These are phyloP conservation scores for Listrodromus nycthemerus DNA, from an alignment of 2,888 invertebrate genomes.

Conservation along the genomic window DNA sequence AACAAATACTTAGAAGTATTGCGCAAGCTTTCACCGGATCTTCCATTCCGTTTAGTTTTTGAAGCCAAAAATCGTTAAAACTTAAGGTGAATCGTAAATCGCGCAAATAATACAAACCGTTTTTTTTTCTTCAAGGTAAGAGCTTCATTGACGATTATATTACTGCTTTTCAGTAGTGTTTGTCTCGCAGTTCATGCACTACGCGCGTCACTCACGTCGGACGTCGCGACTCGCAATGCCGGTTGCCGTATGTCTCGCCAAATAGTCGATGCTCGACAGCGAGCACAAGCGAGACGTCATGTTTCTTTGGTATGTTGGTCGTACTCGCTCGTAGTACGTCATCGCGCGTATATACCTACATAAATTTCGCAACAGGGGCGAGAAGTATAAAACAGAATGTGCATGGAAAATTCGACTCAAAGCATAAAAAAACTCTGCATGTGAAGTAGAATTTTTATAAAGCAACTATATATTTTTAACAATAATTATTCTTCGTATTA, in stretches of 20 bases:
- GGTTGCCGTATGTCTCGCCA: constrained; percentile 36
- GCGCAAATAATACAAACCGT: background rate
- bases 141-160: constrained; percentile 44
- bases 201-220: constrained; percentile 37
- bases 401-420: background rate
- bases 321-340: constrained; percentile 15
- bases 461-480: no score
- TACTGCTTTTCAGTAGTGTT: constrained; percentile 15
- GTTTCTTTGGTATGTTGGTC: constrained; percentile 9
- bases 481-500: no score
- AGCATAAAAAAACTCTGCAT: background rate
- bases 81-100: constrained; percentile 6
- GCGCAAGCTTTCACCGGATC: background rate
- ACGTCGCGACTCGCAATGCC: constrained; percentile 26
- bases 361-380: constrained; percentile 11
- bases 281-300: constrained; percentile 16
- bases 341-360: constrained; percentile 8
- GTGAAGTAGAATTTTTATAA: background rate
- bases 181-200: constrained; percentile 6
- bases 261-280: constrained; percentile 32
- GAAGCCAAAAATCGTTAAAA: background rate
- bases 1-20: background rate
- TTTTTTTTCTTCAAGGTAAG: background rate
- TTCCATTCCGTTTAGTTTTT: background rate
- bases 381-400: background rate